phyloP scores from a whole-genome alignment of 2,113 vertebrate species.

The Gambusia affinis region DNA sequence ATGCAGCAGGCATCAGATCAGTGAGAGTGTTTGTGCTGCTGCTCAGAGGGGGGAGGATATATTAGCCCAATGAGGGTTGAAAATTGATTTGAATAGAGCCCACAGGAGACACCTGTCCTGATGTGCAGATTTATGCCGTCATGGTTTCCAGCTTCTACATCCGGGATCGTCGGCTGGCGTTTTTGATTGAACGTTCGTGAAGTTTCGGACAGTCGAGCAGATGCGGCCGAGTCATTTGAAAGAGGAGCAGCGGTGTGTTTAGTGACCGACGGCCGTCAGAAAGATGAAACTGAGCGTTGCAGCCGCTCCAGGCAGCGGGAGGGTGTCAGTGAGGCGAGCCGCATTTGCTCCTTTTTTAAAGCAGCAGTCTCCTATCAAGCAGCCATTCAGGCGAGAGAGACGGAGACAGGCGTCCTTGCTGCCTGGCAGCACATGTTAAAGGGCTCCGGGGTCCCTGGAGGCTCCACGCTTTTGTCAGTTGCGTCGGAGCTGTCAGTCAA shows the following conservation, averaged over 20 bases:
- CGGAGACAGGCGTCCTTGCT: slow-evolving; percentile 42
- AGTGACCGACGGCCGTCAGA: slow-evolving; percentile 34
- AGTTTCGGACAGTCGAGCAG: slow-evolving; percentile 19
- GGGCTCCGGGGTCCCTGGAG: slow-evolving; percentile 57
- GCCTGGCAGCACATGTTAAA: slow-evolving; percentile 66
- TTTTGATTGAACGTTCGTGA: slow-evolving; percentile 15
- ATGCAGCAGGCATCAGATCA: slow-evolving; percentile 52
- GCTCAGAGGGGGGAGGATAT: slow-evolving; percentile 25
- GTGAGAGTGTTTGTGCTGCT: slow-evolving; percentile 47
- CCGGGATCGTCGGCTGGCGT: background rate
- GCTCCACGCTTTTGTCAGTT: slow-evolving; percentile 46
- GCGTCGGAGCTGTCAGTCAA: slow-evolving; percentile 67
- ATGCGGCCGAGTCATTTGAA: slow-evolving; percentile 20
- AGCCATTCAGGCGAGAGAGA: slow-evolving; percentile 55
- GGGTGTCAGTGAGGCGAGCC: slow-evolving; percentile 39
- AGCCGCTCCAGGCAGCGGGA: slow-evolving; percentile 48
- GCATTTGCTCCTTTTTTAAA: slow-evolving; percentile 51
- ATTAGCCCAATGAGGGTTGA: slow-evolving; percentile 34
- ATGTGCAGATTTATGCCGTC: slow-evolving; percentile 44
- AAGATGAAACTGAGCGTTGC: slow-evolving; percentile 48
- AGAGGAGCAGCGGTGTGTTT: slow-evolving; percentile 38
- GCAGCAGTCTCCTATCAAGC: slow-evolving; percentile 59
- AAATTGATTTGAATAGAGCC: slow-evolving; percentile 28
- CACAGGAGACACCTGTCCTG: slow-evolving; percentile 32
- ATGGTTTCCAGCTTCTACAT: background rate